Evolutionary conservation across 2,113 vertebrate species (phyloP).

Genomic region (Mobula birostris): DNA sequence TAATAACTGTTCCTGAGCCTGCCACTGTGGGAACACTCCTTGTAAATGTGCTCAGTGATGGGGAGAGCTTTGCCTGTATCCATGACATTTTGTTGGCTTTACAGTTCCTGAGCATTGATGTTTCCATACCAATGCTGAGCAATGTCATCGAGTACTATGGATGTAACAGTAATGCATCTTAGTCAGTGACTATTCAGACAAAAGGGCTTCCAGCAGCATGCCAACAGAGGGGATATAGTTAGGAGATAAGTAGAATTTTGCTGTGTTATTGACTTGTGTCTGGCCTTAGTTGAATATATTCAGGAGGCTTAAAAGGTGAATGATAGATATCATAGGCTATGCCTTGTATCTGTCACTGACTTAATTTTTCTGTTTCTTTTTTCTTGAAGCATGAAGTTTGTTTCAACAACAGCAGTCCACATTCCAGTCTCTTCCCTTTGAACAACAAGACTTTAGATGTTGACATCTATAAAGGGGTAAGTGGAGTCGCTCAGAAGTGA

Average conservation of each 20-base stretch:
- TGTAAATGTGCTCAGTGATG: too few species aligned
- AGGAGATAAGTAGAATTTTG: too few species aligned
- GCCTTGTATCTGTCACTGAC: neutral
- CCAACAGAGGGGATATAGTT: too few species aligned
- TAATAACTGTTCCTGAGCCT: too few species aligned
- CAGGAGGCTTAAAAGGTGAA: neutral
- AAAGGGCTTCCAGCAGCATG: too few species aligned
- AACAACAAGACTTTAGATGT: slow-evolving; percentile 72
- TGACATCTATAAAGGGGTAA: slow-evolving; percentile 95
- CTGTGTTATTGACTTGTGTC: neutral
- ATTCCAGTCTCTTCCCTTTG: slow-evolving; percentile 66
- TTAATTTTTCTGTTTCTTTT: neutral
- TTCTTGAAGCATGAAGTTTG: slow-evolving; percentile 53
- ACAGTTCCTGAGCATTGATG: too few species aligned
- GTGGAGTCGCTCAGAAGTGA: neutral
- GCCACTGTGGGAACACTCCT: too few species aligned
- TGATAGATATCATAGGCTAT: neutral
- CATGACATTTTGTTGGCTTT: too few species aligned
- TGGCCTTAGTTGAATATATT: neutral
- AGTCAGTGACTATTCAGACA: neutral
- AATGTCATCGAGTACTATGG: neutral
- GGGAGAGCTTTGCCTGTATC: too few species aligned
- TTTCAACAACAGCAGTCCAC: slow-evolving; percentile 57
- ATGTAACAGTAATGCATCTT: too few species aligned
- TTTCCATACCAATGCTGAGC: neutral